A percentile compares a stretch with the other conserved stretches of the same genome.
Evolutionary conservation across 2,113 vertebrate species (phyloP).

Genomic region (Psittacula cyanocephala): DNA sequence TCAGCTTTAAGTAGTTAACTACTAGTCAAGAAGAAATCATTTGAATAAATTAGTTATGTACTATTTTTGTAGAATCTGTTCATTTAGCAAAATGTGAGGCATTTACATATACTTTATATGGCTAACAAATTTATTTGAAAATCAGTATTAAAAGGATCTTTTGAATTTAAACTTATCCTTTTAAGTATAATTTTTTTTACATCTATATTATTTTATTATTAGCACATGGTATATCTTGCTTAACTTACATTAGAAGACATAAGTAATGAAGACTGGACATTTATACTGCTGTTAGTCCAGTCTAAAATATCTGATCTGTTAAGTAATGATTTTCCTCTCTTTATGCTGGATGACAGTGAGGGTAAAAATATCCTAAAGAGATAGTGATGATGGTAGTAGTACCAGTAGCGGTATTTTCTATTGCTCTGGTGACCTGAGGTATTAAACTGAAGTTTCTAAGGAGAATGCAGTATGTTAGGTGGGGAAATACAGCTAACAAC

Average conservation of each 20-base stretch:
- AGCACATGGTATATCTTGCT: background rate
- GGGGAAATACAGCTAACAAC: background rate
- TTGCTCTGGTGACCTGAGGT: background rate
- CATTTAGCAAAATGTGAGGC: background rate
- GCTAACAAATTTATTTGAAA: background rate
- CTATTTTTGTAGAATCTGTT: background rate
- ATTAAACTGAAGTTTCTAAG: background rate
- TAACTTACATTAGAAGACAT: background rate
- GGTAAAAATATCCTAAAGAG: background rate
- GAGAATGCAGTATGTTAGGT: background rate
- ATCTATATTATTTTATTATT: background rate
- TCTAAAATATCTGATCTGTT: background rate
- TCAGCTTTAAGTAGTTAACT: background rate
- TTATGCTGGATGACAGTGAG: background rate
- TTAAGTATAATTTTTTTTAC: no score
- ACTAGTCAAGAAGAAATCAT: background rate
- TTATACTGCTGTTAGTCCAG: background rate
- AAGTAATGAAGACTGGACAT: background rate
- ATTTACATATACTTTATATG: background rate
- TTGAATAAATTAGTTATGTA: background rate
- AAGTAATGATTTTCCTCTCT: background rate
- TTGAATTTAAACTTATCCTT: background rate
- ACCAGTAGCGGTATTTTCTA: background rate
- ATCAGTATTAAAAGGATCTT: background rate
- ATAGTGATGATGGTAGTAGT: background rate